phyloP scores from a whole-genome alignment of 2,797 vertebrate species.

The Hipposideros larvatus region DNA sequence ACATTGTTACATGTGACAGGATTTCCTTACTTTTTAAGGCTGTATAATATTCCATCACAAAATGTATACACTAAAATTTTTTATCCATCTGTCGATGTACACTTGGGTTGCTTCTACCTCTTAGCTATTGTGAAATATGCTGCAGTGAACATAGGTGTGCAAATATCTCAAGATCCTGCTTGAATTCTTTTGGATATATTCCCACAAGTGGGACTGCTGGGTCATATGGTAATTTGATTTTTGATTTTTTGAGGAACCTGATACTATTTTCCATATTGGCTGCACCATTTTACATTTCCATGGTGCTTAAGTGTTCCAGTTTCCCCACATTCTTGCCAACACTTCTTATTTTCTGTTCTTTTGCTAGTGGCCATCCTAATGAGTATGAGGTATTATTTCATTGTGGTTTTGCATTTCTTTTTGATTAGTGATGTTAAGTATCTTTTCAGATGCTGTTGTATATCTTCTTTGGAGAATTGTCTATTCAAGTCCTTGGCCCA shows the following conservation, averaged over 20 bases:
- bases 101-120: neutral
- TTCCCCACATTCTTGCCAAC: neutral
- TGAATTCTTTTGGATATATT: neutral
- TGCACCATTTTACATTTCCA: neutral
- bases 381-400: neutral
- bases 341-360: neutral
- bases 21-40: neutral
- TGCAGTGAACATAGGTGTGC: neutral
- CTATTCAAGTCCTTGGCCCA: neutral
- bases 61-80: neutral
- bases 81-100: neutral
- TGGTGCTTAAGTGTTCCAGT: neutral
- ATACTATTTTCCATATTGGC: neutral
- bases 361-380: neutral
- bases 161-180: neutral
- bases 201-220: neutral
- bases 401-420: neutral
- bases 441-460: neutral
- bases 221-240: neutral
- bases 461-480: neutral
- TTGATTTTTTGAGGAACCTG: neutral
- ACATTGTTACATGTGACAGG: neutral
- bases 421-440: neutral
- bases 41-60: neutral
- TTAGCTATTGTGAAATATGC: neutral